Base-by-base conservation (phyloP, 2,113 vertebrate genomes). In the Saguinus imperator region DNA sequence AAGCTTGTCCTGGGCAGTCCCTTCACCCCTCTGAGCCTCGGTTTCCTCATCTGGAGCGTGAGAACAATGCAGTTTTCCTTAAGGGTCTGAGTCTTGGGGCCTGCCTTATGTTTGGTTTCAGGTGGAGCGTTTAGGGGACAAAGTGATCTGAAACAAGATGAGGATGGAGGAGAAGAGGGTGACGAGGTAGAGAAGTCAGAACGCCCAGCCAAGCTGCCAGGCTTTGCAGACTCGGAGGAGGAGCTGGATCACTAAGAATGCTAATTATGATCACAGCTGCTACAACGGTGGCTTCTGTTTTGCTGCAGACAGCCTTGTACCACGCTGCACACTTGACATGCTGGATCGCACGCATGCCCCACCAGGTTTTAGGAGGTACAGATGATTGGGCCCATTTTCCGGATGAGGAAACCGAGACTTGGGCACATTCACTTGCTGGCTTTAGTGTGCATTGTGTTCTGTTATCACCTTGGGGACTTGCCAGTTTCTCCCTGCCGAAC, bases 271-370 rank as follows among this genome's bases (percentile, higher is more conserved):
- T 4, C 5, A 29, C 35, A 40, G 32, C 2, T 32, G 14, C 20
- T 10, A 73, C 20, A 7, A 10, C 0, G 27, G 66, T 57, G 14
- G 13, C 57, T n/a, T 55, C 61, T 9, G 8, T 37, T 37, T 10
- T 37, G 17, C n/a, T 0, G 2, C 37, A 20, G 1, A 7, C 5
- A 18, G 2, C 83, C 37, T 20, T 3, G 55, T 20, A 14, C 45
- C 13, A 0, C 55, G 0, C 16, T 23, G 6, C 8, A 14, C 25
- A 1, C 10, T 2, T 6, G 1, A 23, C 0, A 0, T 3, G 14
- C 32, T 4, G 0, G 3, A 23, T 27, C 6, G 68, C 37, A 8
- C 14, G 4, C 2, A 27, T 4, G 37, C n/a, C 48, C n/a, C 25
- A 4, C 29, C 72, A 17, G 16, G 43, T 37, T 17, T 57, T 12